Base-by-base conservation (phyloP, 2,888 invertebrate species). In the Cryptops parisi region DNA sequence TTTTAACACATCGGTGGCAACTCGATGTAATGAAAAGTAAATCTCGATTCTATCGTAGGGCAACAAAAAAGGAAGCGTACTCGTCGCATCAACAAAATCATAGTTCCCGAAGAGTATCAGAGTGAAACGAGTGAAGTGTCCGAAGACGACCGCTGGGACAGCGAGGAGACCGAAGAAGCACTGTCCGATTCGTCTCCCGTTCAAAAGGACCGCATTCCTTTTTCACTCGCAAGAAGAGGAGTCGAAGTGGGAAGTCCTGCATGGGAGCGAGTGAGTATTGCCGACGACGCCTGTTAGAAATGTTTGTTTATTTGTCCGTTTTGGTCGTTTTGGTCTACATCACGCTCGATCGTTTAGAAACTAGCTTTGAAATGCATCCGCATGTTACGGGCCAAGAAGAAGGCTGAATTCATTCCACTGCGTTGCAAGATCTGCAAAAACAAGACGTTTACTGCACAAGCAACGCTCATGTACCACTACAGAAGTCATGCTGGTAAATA, bases 401-500 rank as follows among this genome's bases (percentile, higher is more conserved):
- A 71, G 56, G 72, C 72, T 4, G 70, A 72, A 6, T 73, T 76
- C 46, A 57, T 62, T 40, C 68, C 70, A 58, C 63, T 76, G 22
- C 70, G 72, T 53, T 77, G 77, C 63, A 71, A 73, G 58, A 76
- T 77, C 50, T 77, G 77, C 59, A 68, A 71, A 56, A 72, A 72
- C 6, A 70, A 72, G 6, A 71, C 70, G 45, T 77, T 77, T 60
- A 77, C 77, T 3, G 76, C 77, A 4, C 72, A 73, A 19, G 76
- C 77, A 22, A 76, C 76, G 2, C 68, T 77, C 15, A 73, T 76
- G 58, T 75, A 75, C 39, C 77, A 77, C 62, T 77, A 77, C 62
- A 68, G 76, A 27, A 76, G 76, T 61, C 77, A 77, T 63, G 77
- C 76, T 57, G 71, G 71, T 56, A 56, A 45, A 15, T n/a, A 12